Percentiles rank a stretch among this genome's conserved stretches.
Evolutionary conservation across 2,797 vertebrate species (phyloP).

Genomic region (Alectoris magna): DNA sequence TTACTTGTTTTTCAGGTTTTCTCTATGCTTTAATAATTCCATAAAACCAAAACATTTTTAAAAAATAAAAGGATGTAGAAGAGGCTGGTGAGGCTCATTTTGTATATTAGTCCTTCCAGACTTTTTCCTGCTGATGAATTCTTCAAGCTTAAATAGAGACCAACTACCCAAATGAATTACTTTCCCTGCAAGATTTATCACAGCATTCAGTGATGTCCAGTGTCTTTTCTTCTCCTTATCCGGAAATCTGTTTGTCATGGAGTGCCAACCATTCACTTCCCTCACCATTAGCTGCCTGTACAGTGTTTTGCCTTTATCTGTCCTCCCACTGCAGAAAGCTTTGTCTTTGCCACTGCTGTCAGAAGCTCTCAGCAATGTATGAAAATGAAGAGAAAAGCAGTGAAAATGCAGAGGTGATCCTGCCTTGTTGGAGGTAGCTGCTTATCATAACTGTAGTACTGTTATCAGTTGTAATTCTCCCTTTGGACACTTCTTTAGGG

Average conservation of each 20-base stretch:
- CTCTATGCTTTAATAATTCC: background rate
- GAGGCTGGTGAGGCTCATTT: background rate
- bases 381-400: background rate
- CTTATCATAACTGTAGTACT: rapidly evolving
- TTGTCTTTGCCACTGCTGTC: background rate
- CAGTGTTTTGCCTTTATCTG: background rate
- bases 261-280: background rate
- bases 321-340: background rate
- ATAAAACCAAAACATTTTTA: background rate
- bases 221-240: background rate
- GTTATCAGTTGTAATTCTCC: background rate
- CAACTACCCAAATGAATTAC: background rate
- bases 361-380: background rate
- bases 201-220: background rate
- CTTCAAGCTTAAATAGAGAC: background rate
- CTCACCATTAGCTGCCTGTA: background rate
- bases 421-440: background rate
- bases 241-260: background rate
- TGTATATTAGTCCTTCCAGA: background rate
- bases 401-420: background rate
- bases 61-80: too few relatives aligned
- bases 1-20: background rate
- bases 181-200: background rate
- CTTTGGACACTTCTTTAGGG: background rate
- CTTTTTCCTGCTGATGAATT: background rate